Base-by-base conservation (phyloP, 37 sponge, comb jelly and placozoan species). In the Lycopodina hypogea region DNA sequence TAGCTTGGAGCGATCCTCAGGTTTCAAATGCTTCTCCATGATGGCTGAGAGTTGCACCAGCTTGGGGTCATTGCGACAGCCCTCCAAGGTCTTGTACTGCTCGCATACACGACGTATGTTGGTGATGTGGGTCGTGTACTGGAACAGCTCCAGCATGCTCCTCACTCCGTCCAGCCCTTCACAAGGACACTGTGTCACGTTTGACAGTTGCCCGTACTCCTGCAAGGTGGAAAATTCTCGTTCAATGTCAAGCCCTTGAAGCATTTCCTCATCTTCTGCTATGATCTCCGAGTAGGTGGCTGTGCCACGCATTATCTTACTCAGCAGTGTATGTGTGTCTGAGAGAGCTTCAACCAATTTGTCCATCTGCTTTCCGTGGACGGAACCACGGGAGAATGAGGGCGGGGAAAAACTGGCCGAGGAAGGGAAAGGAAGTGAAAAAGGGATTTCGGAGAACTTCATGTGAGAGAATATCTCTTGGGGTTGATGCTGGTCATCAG, bases 61-160 rank as follows among this genome's bases (percentile, higher is more conserved):
- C 0, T 24, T 33, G 0, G 67, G 42, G 39, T 89, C 89, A 0
- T 58, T 23, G 24, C 74, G 61, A n/a, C 89, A 89, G 4, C 80
- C 69, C n/a, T 70, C 21, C 4, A 89, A 62, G 48, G 48, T 45
- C 17, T 80, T 41, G 24, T 79, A 89, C 80, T 89, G 89, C 2
- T 69, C 71, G 74, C 84, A 89, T 19, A 84, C 89, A 75, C 24
- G 19, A 60, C 38, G 55, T 9, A 89, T 83, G 62, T 58, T 80
- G 29, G 56, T 66, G 62, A 89, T 78, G 71, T 89, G 84, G 18
- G 57, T 41, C 9, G 77, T 84, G 77, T 82, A 89, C 80, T 89
- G 84, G 62, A 89, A 83, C 56, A 89, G 63, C 40, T 89, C 68
- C 63, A 89, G 60, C 58, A 89, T 84, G 28, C 79, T 77, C 53